A percentile compares a stretch with the other conserved stretches of the same genome.
Conservation (phyloP, 2,797 vertebrate genomes). For the Gymnoscopelus braueri region DNA sequence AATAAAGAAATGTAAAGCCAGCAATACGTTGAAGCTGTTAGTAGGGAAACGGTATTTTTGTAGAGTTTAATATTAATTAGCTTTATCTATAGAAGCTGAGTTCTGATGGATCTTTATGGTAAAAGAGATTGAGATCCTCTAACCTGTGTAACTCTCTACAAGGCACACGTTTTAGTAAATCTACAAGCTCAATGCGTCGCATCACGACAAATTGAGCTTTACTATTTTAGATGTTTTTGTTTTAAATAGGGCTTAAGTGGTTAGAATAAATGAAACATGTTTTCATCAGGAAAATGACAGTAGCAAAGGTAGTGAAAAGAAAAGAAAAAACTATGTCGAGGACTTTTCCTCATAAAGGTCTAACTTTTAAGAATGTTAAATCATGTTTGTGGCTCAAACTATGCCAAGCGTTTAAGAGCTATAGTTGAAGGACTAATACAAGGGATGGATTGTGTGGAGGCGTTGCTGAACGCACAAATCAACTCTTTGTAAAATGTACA, state of each 20-base stretch:
- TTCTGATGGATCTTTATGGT: neutral
- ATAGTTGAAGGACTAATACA: neutral
- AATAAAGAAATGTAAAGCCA: too few species aligned
- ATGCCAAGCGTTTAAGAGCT: conserved; percentile 33
- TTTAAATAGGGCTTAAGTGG: too few species aligned
- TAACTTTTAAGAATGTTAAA: conserved; percentile 16
- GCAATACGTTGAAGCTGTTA: too few species aligned
- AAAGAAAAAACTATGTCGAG: conserved; percentile 23
- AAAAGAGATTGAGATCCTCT: neutral
- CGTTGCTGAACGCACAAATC: conserved; percentile 11
- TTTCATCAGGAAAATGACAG: conserved; percentile 30
- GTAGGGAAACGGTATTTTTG: too few species aligned
- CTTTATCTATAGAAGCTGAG: too few species aligned
- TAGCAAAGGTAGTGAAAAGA: neutral
- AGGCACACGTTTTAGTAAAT: neutral
- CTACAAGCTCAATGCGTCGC: too few species aligned
- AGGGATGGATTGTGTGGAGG: conserved; percentile 35
- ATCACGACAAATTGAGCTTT: too few species aligned
- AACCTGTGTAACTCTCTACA: neutral
- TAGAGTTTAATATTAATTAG: too few species aligned
- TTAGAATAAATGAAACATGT: neutral
- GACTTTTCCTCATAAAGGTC: conserved; percentile 24
- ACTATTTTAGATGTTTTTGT: too few species aligned
- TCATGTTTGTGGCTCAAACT: conserved; percentile 60
- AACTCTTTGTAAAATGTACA: neutral